Evolutionary conservation across 2,113 vertebrate genomes (phyloP).

Genomic region (Todiramphus chloris): DNA sequence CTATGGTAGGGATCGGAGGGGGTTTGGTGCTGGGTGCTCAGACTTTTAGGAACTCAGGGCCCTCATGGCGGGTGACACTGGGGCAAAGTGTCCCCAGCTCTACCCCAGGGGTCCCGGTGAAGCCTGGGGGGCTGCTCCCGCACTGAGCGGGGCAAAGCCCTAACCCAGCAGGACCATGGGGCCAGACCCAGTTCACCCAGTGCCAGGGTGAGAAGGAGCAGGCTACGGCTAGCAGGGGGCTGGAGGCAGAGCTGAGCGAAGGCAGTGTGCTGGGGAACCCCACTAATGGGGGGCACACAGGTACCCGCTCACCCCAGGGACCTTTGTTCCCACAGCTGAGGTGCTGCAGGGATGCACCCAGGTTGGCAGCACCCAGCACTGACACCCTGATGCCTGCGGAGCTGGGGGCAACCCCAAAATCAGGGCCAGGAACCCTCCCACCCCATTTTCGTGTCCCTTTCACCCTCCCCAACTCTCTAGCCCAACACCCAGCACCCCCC

Average conservation of each 20-base stretch:
- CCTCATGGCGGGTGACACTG: rapidly evolving
- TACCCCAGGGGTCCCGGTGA: background rate
- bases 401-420: rapidly evolving
- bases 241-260: background rate
- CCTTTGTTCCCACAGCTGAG: background rate
- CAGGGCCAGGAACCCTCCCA: rapidly evolving
- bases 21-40: background rate
- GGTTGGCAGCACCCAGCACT: background rate
- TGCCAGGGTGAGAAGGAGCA: background rate
- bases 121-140: background rate
- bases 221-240: rapidly evolving
- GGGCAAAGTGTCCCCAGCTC: background rate
- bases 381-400: background rate
- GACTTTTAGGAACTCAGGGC: background rate
- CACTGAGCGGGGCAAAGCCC: background rate
- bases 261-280: background rate
- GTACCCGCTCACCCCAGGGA: rapidly evolving
- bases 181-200: background rate
- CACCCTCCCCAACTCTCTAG: background rate
- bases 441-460: background rate
- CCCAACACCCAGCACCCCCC: background rate
- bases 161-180: background rate
- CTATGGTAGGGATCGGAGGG: background rate
- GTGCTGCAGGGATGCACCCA: rapidly evolving
- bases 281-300: background rate